Evolutionary conservation across 2,888 invertebrate genomes (phyloP).

Genomic region (Meandrusa payeni): DNA sequence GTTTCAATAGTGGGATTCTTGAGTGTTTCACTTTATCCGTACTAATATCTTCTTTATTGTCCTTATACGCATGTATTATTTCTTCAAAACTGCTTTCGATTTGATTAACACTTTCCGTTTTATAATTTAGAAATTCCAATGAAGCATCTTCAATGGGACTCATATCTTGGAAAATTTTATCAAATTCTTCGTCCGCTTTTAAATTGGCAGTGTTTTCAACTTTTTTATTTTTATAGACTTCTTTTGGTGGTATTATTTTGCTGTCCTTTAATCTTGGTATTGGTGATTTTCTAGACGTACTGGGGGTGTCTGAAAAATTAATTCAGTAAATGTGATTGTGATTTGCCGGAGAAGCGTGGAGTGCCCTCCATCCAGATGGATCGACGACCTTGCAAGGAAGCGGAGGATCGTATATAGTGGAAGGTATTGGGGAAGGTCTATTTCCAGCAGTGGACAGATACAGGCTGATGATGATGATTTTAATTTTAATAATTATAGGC

Average conservation of each 20-base stretch:
- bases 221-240: constrained; percentile 7
- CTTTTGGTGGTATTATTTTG: constrained; percentile 26
- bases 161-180: constrained; percentile 63
- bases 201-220: constrained; percentile 20
- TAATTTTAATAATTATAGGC: too few species aligned
- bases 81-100: constrained; percentile 64
- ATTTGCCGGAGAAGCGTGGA: too few species aligned
- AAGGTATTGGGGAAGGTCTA: too few species aligned
- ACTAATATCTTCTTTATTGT: constrained; percentile 36
- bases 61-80: constrained; percentile 65
- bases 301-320: constrained; percentile 28
- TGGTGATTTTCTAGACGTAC: constrained; percentile 39
- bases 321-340: too few species aligned
- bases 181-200: constrained; percentile 58
- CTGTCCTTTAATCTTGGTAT: constrained; percentile 41
- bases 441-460: too few species aligned
- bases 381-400: too few species aligned
- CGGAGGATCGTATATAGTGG: too few species aligned
- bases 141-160: constrained; percentile 34
- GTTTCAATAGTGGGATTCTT: constrained; percentile 56
- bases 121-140: constrained; percentile 32
- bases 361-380: too few species aligned
- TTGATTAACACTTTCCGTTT: constrained; percentile 51
- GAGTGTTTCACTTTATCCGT: constrained; percentile 43
- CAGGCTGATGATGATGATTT: too few species aligned